Conservation (phyloP, 2,113 vertebrate species). For the Anguilla japonica region DNA sequence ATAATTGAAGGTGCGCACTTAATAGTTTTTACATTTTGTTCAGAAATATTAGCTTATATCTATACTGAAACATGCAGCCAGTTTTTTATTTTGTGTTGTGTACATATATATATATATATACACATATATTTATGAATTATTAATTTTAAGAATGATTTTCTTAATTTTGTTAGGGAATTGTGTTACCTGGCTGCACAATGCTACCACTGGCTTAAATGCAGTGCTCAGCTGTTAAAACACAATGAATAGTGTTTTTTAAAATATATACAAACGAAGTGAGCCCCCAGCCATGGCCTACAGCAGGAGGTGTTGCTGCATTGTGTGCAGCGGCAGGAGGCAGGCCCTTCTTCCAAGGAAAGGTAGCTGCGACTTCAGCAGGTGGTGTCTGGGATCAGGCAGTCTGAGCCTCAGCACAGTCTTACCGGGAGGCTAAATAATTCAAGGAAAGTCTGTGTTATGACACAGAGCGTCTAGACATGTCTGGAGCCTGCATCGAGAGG, state of each 20-base stretch:
- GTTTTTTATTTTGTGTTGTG: no score
- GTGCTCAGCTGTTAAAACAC: not conserved
- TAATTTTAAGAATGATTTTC: no score
- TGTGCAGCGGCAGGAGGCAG: constrained; percentile 41
- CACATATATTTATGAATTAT: no score
- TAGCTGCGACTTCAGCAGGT: constrained; percentile 67
- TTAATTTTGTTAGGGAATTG: no score
- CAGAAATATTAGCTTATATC: no score
- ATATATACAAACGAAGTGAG: not conserved
- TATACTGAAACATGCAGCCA: no score
- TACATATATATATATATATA: no score
- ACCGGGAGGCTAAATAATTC: constrained; percentile 71
- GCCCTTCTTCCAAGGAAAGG: constrained; percentile 66
- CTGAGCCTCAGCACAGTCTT: constrained; percentile 72
- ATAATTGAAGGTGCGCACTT: no score
- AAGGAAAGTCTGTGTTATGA: constrained; percentile 62
- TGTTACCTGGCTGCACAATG: no score
- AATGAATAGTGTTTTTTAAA: not conserved
- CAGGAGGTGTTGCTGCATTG: constrained; percentile 28
- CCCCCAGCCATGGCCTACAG: not conserved
- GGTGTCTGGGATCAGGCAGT: constrained; percentile 65
- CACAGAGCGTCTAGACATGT: constrained; percentile 72
- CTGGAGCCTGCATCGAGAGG: constrained; percentile 54
- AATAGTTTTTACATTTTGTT: no score
- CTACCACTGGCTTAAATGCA: no score